Base-by-base conservation (phyloP, 2,888 invertebrate genomes). In the Portevinia maculata region DNA sequence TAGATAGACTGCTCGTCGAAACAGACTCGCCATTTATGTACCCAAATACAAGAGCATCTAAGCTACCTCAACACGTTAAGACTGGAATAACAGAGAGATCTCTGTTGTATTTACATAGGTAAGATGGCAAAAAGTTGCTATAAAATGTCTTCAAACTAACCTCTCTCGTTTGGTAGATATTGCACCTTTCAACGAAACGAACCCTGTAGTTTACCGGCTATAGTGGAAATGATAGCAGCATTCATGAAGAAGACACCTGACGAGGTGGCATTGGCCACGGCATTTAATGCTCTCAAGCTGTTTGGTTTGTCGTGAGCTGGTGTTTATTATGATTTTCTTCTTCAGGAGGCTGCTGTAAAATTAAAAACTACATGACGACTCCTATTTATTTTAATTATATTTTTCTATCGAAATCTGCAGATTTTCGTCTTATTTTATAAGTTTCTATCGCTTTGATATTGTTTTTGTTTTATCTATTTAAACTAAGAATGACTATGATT, bases 11-110 rank as follows among this genome's bases (percentile, higher is more conserved):
- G 86, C 90, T 98, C 73, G 95, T 98, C 4, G 98, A 98, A 91
- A 97, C 98, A 0, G 98, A 98, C 91, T 96, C 98, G 0, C 98
- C 98, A 1, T 98, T 97, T 89, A 98, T 98, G 97, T 98, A 97
- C 90, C 97, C 98, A 1, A 97, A 98, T 90, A 96, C 97, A 84
- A 93, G 98, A 88, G 97, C 98, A 81, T 97, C 97, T 30, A 98
- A 98, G 90, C 91, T 98, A 88, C 97, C 98, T 48, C 91, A 94
- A 86, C 95, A 96, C 88, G 96, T 98, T 17, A 97, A 97, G 92
- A 95, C 96, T 88, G 94, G 95, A 83, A 92, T 98, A 76, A 97
- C 97, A 21, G 96, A 97, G 91, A 93, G 96, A 94, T 95, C 91
- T 84, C 85, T 90, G 85, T 86, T 89, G 86, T 91, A 90, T 88